Base-by-base conservation (phyloP, 2,888 invertebrate genomes). In the Parnassius mnemosyne region DNA sequence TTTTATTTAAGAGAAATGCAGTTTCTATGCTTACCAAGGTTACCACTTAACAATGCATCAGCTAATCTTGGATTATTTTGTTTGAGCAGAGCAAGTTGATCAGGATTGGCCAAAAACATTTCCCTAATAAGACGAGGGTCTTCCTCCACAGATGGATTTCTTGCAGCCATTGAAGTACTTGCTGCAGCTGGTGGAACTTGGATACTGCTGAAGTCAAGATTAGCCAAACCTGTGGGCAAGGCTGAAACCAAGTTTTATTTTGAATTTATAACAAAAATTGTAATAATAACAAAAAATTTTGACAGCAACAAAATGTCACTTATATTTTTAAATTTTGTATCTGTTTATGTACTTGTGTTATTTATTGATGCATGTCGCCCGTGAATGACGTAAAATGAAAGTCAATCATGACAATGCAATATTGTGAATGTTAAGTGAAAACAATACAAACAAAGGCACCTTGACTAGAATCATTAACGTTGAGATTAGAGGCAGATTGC, bases 41-140 rank as follows among this genome's bases (percentile, higher is more conserved):
- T 95, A 41, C 97, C 97, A 73, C 95, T 96, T 1, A 96, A 92
- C 41, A 98, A 86, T 16, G 99, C 98, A 82, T 98, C 98, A 10
- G 98, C 98, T 64, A 99, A 87, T 69, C 95, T 93, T 9, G 98
- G 97, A 91, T 99, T 99, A 77, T 98, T 97, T 82, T 98, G 98
- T 80, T 97, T 97, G 9, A 99, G 90, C 64, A 98, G 83, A 1
- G 98, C 96, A 62, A 98, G 87, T 79, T 98, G 97, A 78, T 97
- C 97, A 0, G 98, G 98, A 85, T 97, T 97, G 42, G 95, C 95
- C 52, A 97, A 84, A 73, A 98, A 95, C 95, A 97, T 96, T 76
- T 97, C 96, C 68, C 96, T 92, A 61, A 98, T 96, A 74, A 95
- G 93, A 16, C 94, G 95, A 9, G 97, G 97, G 85, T 97, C 96